A percentile compares a stretch with the other conserved stretches of the same genome.
These are phyloP conservation scores for Rhopilema esculentum DNA, from an alignment of 30 jellyfish, hydroid and myxozoan genomes.

Conservation along the genomic window DNA sequence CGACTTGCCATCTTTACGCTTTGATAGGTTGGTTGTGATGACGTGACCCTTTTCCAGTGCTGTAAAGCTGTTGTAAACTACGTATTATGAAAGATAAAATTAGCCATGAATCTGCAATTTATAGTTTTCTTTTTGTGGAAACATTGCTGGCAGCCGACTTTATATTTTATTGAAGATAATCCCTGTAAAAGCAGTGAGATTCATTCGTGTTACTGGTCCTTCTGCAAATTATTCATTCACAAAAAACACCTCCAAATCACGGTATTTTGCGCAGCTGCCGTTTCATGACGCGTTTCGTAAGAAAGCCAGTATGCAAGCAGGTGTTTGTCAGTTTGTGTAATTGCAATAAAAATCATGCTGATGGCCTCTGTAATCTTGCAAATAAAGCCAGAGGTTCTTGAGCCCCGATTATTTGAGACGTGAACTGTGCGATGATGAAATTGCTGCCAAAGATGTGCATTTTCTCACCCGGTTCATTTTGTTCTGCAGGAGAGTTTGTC, in stretches of 20 bases:
- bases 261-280: not conserved
- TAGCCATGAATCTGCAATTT: too few relatives aligned
- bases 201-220: not conserved
- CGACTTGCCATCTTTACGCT: too few relatives aligned
- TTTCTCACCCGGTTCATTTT: not conserved
- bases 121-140: too few relatives aligned
- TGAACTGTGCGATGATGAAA: too few relatives aligned
- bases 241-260: not conserved
- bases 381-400: not conserved
- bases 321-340: not conserved
- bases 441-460: too few relatives aligned
- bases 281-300: not conserved
- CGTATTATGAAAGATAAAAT: too few relatives aligned
- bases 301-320: not conserved
- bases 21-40: too few relatives aligned
- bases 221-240: not conserved
- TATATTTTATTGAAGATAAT: not conserved
- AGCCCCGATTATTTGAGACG: too few relatives aligned
- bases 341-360: not conserved
- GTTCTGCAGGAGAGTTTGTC: not conserved
- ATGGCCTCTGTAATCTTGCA: not conserved
- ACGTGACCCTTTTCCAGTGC: too few relatives aligned
- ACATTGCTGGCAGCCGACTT: not conserved
- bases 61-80: too few relatives aligned
- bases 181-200: not conserved